These are phyloP conservation scores for Kryphioiulus occultus DNA, from an alignment of 2,888 invertebrate species.

Conservation along the genomic window DNA sequence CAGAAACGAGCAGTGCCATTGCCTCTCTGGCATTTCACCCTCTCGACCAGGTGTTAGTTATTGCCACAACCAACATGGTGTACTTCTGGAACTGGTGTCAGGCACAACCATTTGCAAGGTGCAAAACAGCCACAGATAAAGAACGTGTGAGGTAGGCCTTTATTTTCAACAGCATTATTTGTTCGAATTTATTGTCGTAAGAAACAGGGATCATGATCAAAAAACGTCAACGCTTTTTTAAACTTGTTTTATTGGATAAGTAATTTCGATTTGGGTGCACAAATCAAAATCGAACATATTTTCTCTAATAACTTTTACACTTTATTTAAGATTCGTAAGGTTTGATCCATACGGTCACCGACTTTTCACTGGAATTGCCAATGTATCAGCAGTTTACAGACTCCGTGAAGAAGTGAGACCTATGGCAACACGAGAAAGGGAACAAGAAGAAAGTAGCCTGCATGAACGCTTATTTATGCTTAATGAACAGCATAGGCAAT, in stretches of 20 bases:
- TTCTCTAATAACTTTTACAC: background rate
- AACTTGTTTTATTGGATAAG: too few species aligned
- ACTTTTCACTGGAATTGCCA: slow-evolving; percentile 84
- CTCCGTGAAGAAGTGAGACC: slow-evolving; percentile 43
- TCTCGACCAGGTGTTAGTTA: slow-evolving; percentile 79
- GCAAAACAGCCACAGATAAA: slow-evolving; percentile 76
- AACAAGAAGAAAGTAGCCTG: slow-evolving; percentile 45
- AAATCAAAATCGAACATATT: too few species aligned
- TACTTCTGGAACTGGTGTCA: slow-evolving; percentile 86
- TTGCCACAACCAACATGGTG: slow-evolving; percentile 83
- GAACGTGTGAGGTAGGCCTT: slow-evolving; percentile 84
- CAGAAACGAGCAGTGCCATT: slow-evolving; percentile 76
- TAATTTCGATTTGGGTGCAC: too few species aligned
- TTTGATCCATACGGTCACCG: slow-evolving; percentile 83
- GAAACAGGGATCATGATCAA: too few species aligned
- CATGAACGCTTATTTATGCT: slow-evolving; percentile 44
- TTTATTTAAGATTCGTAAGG: slow-evolving; percentile 74
- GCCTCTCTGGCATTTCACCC: slow-evolving; percentile 90
- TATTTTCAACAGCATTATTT: slow-evolving; percentile 50
- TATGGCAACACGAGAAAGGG: slow-evolving; percentile 41
- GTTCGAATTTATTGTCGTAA: background rate
- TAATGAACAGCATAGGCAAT: slow-evolving; percentile 45
- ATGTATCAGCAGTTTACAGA: slow-evolving; percentile 60
- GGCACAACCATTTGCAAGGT: slow-evolving; percentile 74
- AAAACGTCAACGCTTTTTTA: too few species aligned